A percentile compares a stretch with the other conserved stretches of the same genome.
Evolutionary conservation across 2,888 invertebrate genomes (phyloP).

Genomic region (Lutraria lutraria): DNA sequence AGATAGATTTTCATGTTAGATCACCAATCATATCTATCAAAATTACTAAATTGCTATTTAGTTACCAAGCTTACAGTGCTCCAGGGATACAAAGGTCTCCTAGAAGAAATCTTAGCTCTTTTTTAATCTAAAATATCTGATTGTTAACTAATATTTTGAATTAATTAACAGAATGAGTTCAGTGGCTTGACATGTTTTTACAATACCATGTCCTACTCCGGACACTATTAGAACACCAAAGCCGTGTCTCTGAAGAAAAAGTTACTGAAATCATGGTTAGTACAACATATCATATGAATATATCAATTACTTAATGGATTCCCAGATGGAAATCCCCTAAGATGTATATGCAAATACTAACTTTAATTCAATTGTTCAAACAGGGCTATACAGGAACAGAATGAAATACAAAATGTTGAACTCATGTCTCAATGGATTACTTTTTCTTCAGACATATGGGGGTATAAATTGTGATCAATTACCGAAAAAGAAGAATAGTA

Average conservation of each 20-base stretch:
- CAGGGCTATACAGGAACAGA: background rate
- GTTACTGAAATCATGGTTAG: background rate
- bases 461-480: conserved; percentile 23
- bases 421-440: background rate
- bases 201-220: too few species aligned
- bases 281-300: background rate
- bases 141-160: too few species aligned
- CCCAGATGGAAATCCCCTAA: background rate
- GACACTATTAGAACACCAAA: background rate
- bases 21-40: too few species aligned
- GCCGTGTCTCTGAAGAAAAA: background rate
- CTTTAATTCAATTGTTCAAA: conserved; percentile 2
- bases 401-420: background rate
- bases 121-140: too few species aligned
- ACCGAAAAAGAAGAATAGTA: background rate
- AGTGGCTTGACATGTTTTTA: too few species aligned
- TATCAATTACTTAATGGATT: conserved; percentile 17
- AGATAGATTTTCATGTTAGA: too few species aligned
- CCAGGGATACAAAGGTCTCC: too few species aligned
- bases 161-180: too few species aligned
- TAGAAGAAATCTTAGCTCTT: too few species aligned
- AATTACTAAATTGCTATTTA: too few species aligned
- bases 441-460: background rate
- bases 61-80: too few species aligned
- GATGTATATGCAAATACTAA: background rate